Evolutionary conservation across 2,113 vertebrate genomes (phyloP), one percentile per base, ranked within the genome.

Genomic region (Tragelaphus scriptus): DNA sequence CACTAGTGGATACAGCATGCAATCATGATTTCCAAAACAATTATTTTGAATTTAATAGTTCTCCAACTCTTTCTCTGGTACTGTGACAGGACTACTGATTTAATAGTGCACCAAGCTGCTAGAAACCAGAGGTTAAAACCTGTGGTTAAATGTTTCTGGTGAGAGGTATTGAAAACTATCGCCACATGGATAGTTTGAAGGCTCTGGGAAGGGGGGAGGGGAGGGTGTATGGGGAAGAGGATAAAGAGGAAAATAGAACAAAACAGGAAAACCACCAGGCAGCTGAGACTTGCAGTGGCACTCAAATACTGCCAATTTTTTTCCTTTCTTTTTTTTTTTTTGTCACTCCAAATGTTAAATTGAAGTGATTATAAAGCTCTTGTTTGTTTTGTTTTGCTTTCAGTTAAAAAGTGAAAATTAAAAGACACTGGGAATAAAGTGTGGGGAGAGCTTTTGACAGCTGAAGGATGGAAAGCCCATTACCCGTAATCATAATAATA

Each of bases 371-470:
- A 97, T 97, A 98, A 98, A 98, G 87, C 94, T 84, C 84, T 95
- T 97, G 94, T 98, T 96, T 98, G 96, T 93, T 94, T 98, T 97
- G 61, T 93, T 97, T 98, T 95, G 96, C 97, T 81, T 94, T 98
- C 97, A 79, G 94, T 94, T 88, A 95, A 97, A 93, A 98, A 98
- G 97, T 95, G 95, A 97, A 98, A 98, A 88, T 95, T 96, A 32
- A 97, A 97, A 98, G 53, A 82, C 93, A 91, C 97, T 95, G 51
- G 77, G 97, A 95, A 96, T 98, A 96, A 97, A 98, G 68, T 94
- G 49, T 89, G 25, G 77, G 58, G 90, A 94, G 90, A 96, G 94
- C 91, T 53, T 75, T 95, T 98, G 95, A 98, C 97, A 98, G 77
- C 56, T 71, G 53, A 91, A 92, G 61, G 97, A 95, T 97, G 85